A percentile compares a stretch with the other conserved stretches of the same genome.
Evolutionary conservation across 2,113 vertebrate species (phyloP).

Genomic region (Ciconia boyciana): DNA sequence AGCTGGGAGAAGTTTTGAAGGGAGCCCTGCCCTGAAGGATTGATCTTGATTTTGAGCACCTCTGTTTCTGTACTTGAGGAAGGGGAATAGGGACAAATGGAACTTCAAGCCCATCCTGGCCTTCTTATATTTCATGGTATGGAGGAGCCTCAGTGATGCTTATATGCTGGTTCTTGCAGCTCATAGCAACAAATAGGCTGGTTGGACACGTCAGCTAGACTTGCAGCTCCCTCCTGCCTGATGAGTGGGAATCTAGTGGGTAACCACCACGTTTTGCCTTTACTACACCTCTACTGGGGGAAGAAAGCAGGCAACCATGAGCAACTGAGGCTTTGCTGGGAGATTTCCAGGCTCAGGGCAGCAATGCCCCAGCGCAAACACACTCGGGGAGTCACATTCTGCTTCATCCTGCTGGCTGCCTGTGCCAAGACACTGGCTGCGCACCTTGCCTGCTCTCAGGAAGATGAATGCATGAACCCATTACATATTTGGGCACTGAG

Average conservation of each 20-base stretch:
- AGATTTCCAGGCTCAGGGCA: background rate
- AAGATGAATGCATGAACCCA: background rate
- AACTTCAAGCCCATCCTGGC: background rate
- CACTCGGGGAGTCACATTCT: fast-evolving
- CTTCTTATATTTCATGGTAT: background rate
- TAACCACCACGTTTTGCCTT: background rate
- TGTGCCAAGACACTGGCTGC: background rate
- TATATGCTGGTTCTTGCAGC: background rate
- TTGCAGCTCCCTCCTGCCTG: background rate
- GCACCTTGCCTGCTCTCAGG: background rate
- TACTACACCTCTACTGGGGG: background rate
- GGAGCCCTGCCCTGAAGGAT: background rate
- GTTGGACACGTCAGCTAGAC: background rate
- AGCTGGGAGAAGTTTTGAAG: background rate
- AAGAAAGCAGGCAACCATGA: background rate
- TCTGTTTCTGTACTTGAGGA: background rate
- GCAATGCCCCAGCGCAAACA: background rate
- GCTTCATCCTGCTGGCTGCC: background rate
- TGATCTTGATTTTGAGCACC: background rate
- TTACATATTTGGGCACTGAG: background rate
- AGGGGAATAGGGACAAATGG: background rate
- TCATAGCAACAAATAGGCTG: background rate
- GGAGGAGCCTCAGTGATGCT: background rate
- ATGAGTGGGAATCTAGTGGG: background rate
- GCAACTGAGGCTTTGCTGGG: background rate